A percentile compares a stretch with the other conserved stretches of the same genome.
Evolutionary conservation across 2,888 invertebrate species (phyloP).

Genomic region (Eumerus sabulonum): DNA sequence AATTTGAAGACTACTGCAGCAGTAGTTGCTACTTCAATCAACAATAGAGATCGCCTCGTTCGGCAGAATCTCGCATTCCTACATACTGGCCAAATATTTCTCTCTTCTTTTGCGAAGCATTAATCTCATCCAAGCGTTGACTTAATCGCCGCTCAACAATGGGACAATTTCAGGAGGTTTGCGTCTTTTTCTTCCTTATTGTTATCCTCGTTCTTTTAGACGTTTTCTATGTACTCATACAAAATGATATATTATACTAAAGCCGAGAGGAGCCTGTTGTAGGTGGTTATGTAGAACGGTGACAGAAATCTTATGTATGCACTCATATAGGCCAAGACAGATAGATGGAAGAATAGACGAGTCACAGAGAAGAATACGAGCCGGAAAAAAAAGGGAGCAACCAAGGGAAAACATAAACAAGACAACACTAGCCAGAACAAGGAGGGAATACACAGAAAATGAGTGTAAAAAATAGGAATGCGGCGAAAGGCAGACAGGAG

Average conservation of each 20-base stretch:
- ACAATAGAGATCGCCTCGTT: background rate
- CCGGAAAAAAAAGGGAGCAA: constrained; percentile 29
- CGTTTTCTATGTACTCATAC: constrained; percentile 50
- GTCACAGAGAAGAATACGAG: background rate
- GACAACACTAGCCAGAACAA: background rate
- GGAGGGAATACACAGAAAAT: too few species aligned
- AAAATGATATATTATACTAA: constrained; percentile 62
- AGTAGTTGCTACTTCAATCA: background rate
- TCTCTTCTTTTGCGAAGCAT: constrained; percentile 49
- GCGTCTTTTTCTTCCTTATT: constrained; percentile 29
- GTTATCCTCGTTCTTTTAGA: constrained; percentile 61
- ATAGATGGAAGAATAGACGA: constrained; percentile 9
- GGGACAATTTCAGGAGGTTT: constrained; percentile 61
- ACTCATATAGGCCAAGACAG: constrained; percentile 39
- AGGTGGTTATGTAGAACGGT: constrained; percentile 55
- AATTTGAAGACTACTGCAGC: constrained; percentile 25
- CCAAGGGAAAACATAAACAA: background rate
- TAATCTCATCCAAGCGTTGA: constrained; percentile 57
- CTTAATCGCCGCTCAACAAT: constrained; percentile 67
- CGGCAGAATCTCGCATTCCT: constrained; percentile 24
- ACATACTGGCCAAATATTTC: constrained; percentile 59
- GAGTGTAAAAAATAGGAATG: constrained; percentile 61
- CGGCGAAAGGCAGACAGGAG: constrained; percentile 61
- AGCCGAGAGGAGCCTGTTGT: constrained; percentile 38
- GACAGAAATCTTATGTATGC: constrained; percentile 65